Percentiles rank a stretch among this genome's conserved stretches.
Conservation (phyloP, 2,888 invertebrate species). For the Melinaea menophilus region DNA sequence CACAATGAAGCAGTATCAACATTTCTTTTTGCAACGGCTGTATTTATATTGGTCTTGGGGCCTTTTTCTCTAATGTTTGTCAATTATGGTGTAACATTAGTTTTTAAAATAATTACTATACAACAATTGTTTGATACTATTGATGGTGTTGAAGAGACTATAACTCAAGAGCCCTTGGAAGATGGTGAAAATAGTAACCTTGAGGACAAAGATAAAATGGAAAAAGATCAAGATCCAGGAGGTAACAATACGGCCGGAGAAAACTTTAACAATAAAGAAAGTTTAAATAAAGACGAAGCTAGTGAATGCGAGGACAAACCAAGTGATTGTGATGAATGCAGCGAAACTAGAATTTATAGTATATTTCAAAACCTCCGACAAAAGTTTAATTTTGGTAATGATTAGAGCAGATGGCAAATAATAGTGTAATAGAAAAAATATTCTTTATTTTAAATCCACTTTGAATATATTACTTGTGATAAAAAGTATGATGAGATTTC, state of each 20-base stretch:
- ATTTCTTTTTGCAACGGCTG: conserved; percentile 73
- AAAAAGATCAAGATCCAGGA: conserved; percentile 17
- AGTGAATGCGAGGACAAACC: conserved; percentile 23
- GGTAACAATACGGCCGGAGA: conserved; percentile 23
- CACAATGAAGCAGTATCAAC: conserved; percentile 65
- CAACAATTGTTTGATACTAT: conserved; percentile 74
- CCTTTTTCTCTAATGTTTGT: conserved; percentile 79
- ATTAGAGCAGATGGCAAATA: conserved; percentile 18
- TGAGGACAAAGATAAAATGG: conserved; percentile 13
- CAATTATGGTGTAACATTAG: conserved; percentile 76
- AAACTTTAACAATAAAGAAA: conserved; percentile 19
- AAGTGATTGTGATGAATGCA: conserved; percentile 54
- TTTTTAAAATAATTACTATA: conserved; percentile 74
- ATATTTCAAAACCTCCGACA: conserved; percentile 58
- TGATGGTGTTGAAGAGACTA: conserved; percentile 27
- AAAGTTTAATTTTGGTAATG: conserved; percentile 54
- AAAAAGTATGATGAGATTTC: too few species aligned
- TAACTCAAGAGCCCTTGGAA: conserved; percentile 16
- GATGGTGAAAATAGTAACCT: conserved; percentile 12
- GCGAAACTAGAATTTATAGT: conserved; percentile 59
- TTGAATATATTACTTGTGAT: too few species aligned
- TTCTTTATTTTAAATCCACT: neutral
- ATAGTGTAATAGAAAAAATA: neutral
- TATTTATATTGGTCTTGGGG: conserved; percentile 77
- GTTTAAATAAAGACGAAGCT: conserved; percentile 17